Evolutionary conservation across 2,888 invertebrate species (phyloP).

Genomic region (Drosophila macrospina): DNA sequence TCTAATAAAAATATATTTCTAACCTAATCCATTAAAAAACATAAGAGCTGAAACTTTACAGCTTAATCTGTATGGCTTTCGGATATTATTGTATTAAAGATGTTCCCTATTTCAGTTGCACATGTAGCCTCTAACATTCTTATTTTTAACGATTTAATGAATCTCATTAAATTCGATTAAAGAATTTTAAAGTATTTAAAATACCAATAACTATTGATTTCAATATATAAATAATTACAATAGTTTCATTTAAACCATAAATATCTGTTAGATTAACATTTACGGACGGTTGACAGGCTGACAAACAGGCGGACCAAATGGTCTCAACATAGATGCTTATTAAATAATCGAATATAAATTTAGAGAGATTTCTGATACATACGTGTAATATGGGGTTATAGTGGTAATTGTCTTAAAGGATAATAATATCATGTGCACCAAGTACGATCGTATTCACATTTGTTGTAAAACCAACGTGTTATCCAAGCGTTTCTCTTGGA

Average conservation of each 20-base stretch:
- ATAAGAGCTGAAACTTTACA: no score
- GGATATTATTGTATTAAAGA: no score
- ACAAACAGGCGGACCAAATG: not conserved
- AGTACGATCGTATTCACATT: slow-evolving; percentile 91
- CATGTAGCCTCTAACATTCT: not conserved
- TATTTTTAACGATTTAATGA: no score
- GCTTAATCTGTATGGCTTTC: no score
- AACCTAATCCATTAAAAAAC: not conserved
- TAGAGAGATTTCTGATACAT: not conserved
- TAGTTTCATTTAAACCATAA: not conserved
- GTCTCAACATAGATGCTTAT: not conserved
- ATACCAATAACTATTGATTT: not conserved
- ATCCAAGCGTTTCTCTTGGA: slow-evolving; percentile 90
- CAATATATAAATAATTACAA: not conserved
- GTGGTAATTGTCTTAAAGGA: not conserved
- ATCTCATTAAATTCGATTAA: not conserved
- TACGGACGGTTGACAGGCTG: not conserved
- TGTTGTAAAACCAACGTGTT: slow-evolving; percentile 94
- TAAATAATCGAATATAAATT: not conserved
- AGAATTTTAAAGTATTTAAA: not conserved
- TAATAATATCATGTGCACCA: slow-evolving; percentile 88
- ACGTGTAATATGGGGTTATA: slow-evolving; percentile 9
- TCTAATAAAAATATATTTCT: not conserved
- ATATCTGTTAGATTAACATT: no score
- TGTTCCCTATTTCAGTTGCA: not conserved